Base-by-base conservation (phyloP, 2,888 invertebrate species). In the Campaea margaritaria region DNA sequence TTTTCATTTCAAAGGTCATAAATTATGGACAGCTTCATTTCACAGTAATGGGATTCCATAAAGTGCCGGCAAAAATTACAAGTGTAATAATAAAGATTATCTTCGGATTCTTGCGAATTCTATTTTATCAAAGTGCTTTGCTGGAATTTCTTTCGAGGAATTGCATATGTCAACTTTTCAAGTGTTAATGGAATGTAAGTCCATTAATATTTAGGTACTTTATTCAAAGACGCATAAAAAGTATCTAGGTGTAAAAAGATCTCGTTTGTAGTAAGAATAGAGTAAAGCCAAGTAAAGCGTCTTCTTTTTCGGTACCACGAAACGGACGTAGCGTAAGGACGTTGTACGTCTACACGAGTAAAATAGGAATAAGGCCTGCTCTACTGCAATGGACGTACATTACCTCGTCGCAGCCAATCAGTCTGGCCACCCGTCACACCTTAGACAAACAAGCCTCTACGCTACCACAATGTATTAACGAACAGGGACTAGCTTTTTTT, bases 1-100 rank as follows among this genome's bases (percentile, higher is more conserved):
- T 72, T 76, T 70, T 70, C 61, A 73, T 75, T 78, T 73, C 71
- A 70, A 72, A 70, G 64, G 64, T 58, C 68, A 71, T 77, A 76
- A 75, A 77, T 79, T 76, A 74, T 68, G 70, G 67, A 71, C 65
- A 59, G 65, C 67, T 72, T 73, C 72, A 62, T 75, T 73, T 69
- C 70, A 68, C 64, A 68, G 65, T 66, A 69, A 74, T 64, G 61
- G 62, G 62, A 65, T 67, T 64, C 64, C 65, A 65, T 69, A 69
- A 70, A 70, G 59, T 64, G 56, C 46, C 55, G 58, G 59, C 49
- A 64, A 68, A 71, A 67, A 69, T 72, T 69, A 67, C 65, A 69
- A 69, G 66, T 58, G 69, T 68, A 64, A 63, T 67, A 62, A 57
- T 55, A 51, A 55, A 46, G 45, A 60, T 51, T 52, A 59, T 59